Evolutionary conservation across 2,797 vertebrate genomes (phyloP).

Genomic region (Sebastolobus altivelis): DNA sequence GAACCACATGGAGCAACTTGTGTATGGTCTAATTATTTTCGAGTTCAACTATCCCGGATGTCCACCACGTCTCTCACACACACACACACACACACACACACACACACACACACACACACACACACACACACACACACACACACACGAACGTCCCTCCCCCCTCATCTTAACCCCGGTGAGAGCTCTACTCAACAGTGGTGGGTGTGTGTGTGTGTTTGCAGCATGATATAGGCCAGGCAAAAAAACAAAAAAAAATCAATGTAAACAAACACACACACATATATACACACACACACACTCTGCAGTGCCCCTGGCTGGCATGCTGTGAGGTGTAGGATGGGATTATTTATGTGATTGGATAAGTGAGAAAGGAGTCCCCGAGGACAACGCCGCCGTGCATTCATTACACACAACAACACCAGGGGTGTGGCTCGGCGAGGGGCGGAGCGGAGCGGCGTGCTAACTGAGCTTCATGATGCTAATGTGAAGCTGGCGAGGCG

Average conservation of each 20-base stretch:
- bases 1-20: conserved; percentile 25
- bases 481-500: conserved; percentile 7
- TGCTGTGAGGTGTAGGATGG: conserved; percentile 70
- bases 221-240: conserved; percentile 65
- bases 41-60: conserved; percentile 47
- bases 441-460: conserved; percentile 33
- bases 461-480: conserved; percentile 36
- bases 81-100: too few relatives aligned
- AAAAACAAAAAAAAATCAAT: conserved; percentile 48
- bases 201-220: conserved; percentile 43
- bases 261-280: conserved; percentile 11
- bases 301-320: conserved; percentile 55
- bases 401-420: conserved; percentile 68
- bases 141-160: conserved; percentile 26
- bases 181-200: conserved; percentile 54
- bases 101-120: conserved; percentile 81
- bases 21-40: conserved; percentile 32
- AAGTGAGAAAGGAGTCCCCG: conserved; percentile 76
- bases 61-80: conserved; percentile 41
- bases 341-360: conserved; percentile 83
- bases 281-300: not conserved
- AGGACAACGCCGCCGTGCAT: conserved; percentile 59
- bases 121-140: conserved; percentile 11
- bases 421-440: conserved; percentile 66
- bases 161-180: conserved; percentile 68